A percentile compares a stretch with the other conserved stretches of the same genome.
phyloP scores from a whole-genome alignment of 2,113 vertebrate genomes.

The Burhinus oedicnemus region DNA sequence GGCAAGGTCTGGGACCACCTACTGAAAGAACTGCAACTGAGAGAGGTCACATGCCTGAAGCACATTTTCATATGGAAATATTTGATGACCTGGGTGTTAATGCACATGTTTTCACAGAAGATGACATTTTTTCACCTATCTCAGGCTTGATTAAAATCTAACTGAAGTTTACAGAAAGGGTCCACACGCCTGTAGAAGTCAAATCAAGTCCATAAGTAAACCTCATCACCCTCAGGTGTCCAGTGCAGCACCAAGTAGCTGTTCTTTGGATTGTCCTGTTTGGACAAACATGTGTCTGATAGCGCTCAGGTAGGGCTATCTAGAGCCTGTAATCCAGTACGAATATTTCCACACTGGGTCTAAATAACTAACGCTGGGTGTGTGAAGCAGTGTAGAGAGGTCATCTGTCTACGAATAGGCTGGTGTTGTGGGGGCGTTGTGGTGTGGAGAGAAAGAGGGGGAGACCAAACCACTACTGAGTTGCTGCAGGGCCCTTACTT shows the following conservation, averaged over 20 bases:
- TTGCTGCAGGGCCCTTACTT: background rate
- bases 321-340: background rate
- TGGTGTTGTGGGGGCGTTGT: background rate
- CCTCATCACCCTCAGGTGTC: background rate
- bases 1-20: background rate
- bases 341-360: background rate
- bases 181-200: background rate
- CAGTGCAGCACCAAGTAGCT: background rate
- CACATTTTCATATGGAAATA: background rate
- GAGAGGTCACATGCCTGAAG: background rate
- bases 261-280: background rate
- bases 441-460: background rate
- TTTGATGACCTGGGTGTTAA: background rate
- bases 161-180: background rate
- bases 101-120: background rate
- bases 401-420: background rate
- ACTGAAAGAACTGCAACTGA: background rate
- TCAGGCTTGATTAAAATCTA: background rate
- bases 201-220: background rate
- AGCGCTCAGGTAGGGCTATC: background rate
- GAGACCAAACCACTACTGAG: background rate
- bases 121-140: background rate
- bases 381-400: background rate
- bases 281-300: background rate
- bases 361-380: background rate